Base-by-base conservation (phyloP, 1,140 invertebrate species). In the Cydia splendana region DNA sequence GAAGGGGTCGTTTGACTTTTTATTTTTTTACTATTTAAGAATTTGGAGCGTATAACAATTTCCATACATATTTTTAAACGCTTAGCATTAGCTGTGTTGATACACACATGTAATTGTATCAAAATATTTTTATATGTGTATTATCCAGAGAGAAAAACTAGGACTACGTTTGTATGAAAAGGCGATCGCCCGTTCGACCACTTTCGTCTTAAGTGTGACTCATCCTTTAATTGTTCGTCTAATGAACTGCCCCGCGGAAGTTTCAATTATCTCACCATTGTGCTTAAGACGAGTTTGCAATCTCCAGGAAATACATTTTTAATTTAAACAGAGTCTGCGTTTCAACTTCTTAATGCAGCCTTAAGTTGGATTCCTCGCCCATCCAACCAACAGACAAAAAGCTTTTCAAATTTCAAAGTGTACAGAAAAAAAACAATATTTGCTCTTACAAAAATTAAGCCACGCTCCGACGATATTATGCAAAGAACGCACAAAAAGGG, bases 391-490 rank as follows among this genome's bases (percentile, higher is more conserved):
- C 24, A 2, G 15, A 28, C 65, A 74, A 38, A 20, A 74, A 74
- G 48, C 18, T 53, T 51, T 74, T 53, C 48, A 51, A 45, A 42
- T 42, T 42, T 42, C 38, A 10, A 42, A 45, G n/a, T 28, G 30
- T 18, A 20, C 18, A 10, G 24, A 9, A 28, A 53, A 53, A 80
- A 83, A 80, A 79, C 78, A 83, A 85, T 83, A 82, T 83, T 84
- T 82, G 81, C 75, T 78, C 69, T 77, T 76, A 82, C 77, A 81
- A 82, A 86, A 86, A 86, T 86, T 83, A 86, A 85, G 81, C 77
- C 79, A 53, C 79, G 80, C 78, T 77, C 83, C 71, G 75, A 77
- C 77, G 77, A 78, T 82, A 86, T 84, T 85, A 83, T 82, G 81
- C 79, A 81, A 84, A 86, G 45, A 45, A 20, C 67, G 76, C 75